Percentiles rank a stretch among this genome's conserved stretches.
Conservation (phyloP, 2,113 vertebrate genomes). For the Australoheros scitulus region DNA sequence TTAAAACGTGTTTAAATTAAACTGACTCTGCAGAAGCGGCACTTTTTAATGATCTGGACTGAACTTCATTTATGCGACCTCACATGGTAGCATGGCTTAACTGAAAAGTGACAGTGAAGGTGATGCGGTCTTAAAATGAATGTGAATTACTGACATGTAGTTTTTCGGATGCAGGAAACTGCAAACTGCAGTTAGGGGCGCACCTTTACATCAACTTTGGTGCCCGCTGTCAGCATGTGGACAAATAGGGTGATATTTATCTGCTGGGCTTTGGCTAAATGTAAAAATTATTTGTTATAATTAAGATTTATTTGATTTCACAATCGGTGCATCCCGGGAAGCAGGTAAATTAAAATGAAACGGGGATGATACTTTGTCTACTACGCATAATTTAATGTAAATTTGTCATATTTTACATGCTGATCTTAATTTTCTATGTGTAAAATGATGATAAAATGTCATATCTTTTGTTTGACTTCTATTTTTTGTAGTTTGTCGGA, state of each 20-base stretch:
- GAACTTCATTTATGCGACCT: background rate
- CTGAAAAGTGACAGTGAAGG: background rate
- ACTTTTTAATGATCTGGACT: background rate
- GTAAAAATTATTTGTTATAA: background rate
- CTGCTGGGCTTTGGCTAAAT: background rate
- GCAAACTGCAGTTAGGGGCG: background rate
- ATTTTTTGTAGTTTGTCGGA: background rate
- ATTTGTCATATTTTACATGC: background rate
- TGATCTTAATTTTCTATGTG: background rate
- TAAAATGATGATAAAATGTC: background rate
- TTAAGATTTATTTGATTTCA: background rate
- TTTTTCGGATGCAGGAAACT: background rate
- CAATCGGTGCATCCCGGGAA: too few relatives aligned
- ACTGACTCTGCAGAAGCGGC: background rate
- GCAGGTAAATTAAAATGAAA: background rate
- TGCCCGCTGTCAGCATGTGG: too few relatives aligned
- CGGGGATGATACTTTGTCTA: background rate
- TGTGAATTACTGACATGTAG: background rate
- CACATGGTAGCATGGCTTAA: background rate
- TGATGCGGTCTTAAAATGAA: background rate
- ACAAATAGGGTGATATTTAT: background rate
- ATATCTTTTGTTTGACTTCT: background rate
- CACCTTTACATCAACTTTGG: too few relatives aligned
- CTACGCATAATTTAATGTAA: background rate
- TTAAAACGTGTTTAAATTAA: background rate